Conservation (phyloP, 1,140 invertebrate genomes). For the Zaprionus taronus region DNA sequence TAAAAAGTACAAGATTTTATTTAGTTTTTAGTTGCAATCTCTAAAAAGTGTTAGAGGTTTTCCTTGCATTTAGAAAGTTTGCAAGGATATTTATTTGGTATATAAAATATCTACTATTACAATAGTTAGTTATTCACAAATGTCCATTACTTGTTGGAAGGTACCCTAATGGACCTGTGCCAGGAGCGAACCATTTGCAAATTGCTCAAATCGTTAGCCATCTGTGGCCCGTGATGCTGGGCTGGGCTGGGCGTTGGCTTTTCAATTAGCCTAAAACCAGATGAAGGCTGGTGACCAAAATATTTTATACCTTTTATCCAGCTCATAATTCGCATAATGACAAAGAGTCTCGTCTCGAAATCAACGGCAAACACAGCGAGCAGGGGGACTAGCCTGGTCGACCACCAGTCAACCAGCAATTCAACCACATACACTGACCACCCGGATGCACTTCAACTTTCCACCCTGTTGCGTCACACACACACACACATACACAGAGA, state of each 20-base stretch:
- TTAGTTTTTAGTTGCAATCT: too few species aligned
- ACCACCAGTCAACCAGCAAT: conserved; percentile 3
- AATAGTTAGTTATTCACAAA: conserved; percentile 14
- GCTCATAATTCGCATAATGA: conserved; percentile 83
- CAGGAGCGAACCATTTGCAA: conserved; percentile 58
- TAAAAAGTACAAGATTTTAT: too few species aligned
- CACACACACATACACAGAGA: conserved; percentile 37
- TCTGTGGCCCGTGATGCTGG: too few species aligned
- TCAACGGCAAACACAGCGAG: too few species aligned
- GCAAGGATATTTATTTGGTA: too few species aligned
- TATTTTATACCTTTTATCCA: conserved; percentile 83
- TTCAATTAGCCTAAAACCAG: conserved; percentile 82
- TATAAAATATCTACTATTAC: not conserved
- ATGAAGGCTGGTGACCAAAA: conserved; percentile 53
- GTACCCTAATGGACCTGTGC: conserved; percentile 25
- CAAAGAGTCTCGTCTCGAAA: conserved; percentile 55
- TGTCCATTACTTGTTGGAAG: conserved; percentile 5
- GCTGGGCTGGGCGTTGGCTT: conserved; percentile 35
- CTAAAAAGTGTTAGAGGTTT: not conserved
- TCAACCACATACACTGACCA: conserved; percentile 61
- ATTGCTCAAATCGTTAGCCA: conserved; percentile 51
- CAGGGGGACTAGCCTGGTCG: not conserved
- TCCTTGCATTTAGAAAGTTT: too few species aligned
- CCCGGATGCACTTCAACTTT: conserved; percentile 83
- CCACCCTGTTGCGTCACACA: conserved; percentile 84